Conservation (phyloP, 2,797 vertebrate species). For the Lagorchestes hirsutus region DNA sequence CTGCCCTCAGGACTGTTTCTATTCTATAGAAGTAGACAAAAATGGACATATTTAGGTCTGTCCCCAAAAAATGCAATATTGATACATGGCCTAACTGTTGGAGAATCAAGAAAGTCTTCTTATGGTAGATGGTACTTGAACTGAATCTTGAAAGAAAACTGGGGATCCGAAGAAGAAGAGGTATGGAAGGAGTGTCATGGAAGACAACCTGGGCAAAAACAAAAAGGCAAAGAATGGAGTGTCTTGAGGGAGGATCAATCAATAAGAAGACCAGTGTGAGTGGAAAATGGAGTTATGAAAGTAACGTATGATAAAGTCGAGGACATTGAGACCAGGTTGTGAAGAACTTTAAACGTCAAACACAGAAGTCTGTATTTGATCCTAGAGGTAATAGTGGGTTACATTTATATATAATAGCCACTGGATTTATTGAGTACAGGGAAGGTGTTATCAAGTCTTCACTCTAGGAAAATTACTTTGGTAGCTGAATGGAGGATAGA, state of each 20-base stretch:
- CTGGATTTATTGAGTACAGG: not conserved
- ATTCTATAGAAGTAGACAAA: not conserved
- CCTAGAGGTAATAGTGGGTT: not conserved
- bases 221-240: not conserved
- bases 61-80: not conserved
- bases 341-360: not conserved
- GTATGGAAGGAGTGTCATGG: not conserved
- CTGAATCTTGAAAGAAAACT: not conserved
- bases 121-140: not conserved
- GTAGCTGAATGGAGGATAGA: not conserved
- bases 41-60: not conserved
- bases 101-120: not conserved
- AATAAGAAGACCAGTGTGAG: not conserved
- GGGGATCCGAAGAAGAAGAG: not conserved
- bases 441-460: not conserved
- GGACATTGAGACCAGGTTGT: not conserved
- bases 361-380: not conserved
- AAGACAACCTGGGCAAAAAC: not conserved
- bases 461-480: not conserved
- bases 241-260: not conserved
- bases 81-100: not conserved
- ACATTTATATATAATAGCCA: not conserved
- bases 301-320: not conserved
- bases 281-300: not conserved
- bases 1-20: not conserved